Base-by-base conservation (phyloP, 1,140 invertebrate genomes). In the Mactra quadrangularis region DNA sequence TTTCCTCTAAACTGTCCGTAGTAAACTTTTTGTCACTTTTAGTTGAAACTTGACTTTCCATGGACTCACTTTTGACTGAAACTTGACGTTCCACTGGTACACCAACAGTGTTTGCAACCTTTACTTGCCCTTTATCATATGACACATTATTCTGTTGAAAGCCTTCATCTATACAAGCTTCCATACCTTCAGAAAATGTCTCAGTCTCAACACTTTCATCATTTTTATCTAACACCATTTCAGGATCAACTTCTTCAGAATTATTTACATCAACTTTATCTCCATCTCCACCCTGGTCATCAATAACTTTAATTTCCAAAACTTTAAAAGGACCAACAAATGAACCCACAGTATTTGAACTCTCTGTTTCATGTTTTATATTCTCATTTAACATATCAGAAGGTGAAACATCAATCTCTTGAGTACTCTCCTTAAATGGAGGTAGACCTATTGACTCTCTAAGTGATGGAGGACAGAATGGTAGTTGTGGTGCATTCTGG, bases 381-480 rank as follows among this genome's bases (percentile, higher is more conserved):
- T 53, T 66, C 3, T 53, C 15, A 13, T 79, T n/a, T 19, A 52
- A 33, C 62, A 66, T 72, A 47, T 71, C 57, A 22, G 52, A 38
- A 25, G 22, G 3, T 13, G 41, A 72, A 19, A 52, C 45, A 19
- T 85, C 75, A 59, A 66, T 68, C 41, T 74, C 75, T 66, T 19
- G 17, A 55, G 55, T 7, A 35, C 17, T 7, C 9, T 64, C 64
- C n/a, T 38, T 35, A 71, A 84, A 84, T n/a, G 60, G 27, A 22
- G 82, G 70, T 31, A 84, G 50, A 15, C 68, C 81, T 27, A 85
- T 29, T 17, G 52, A 55, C 35, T 68, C 64, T 70, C 68, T 74
- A 41, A 89, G 70, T 35, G 27, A 3, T 57, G 79, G 81, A 45
- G 87, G 88, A 84, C 83, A 84, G 66, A 90, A 90, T 0, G 88